Evolutionary conservation across 2,797 vertebrate genomes (phyloP).

Genomic region (Neosilurus mollespiculum): DNA sequence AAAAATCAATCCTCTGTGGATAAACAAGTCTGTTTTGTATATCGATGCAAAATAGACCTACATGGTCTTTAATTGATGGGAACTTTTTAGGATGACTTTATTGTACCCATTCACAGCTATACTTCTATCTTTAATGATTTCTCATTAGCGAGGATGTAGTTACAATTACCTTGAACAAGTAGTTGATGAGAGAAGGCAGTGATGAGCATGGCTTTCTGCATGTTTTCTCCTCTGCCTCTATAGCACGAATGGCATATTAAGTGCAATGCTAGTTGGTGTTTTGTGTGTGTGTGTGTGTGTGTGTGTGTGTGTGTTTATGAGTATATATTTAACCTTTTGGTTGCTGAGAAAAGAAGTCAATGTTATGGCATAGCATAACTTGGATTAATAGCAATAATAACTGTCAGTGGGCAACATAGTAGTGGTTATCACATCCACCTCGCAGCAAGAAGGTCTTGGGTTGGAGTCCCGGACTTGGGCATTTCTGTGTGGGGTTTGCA

Average conservation of each 20-base stretch:
- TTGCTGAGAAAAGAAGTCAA: no score
- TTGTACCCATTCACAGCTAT: slow-evolving; percentile 45
- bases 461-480: no score
- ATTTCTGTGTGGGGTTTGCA: no score
- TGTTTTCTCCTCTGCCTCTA: slow-evolving; percentile 31
- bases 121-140: slow-evolving; percentile 43
- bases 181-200: slow-evolving; percentile 29
- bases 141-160: slow-evolving; percentile 45
- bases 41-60: slow-evolving; percentile 25
- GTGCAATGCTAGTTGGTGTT: slow-evolving; percentile 37
- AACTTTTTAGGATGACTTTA: slow-evolving; percentile 24
- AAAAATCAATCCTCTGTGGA: slow-evolving; percentile 15
- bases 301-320: neutral
- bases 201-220: slow-evolving; percentile 50
- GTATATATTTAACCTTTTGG: no score
- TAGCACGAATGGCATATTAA: slow-evolving; percentile 45
- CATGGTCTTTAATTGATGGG: slow-evolving; percentile 1
- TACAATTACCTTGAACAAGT: slow-evolving; percentile 49
- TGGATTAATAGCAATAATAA: no score
- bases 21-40: slow-evolving; percentile 13
- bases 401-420: no score
- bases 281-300: neutral
- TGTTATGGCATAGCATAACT: no score
- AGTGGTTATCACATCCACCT: no score
- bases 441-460: no score